Evolutionary conservation across 2,113 vertebrate species (phyloP).

Genomic region (Perognathus longimembris): DNA sequence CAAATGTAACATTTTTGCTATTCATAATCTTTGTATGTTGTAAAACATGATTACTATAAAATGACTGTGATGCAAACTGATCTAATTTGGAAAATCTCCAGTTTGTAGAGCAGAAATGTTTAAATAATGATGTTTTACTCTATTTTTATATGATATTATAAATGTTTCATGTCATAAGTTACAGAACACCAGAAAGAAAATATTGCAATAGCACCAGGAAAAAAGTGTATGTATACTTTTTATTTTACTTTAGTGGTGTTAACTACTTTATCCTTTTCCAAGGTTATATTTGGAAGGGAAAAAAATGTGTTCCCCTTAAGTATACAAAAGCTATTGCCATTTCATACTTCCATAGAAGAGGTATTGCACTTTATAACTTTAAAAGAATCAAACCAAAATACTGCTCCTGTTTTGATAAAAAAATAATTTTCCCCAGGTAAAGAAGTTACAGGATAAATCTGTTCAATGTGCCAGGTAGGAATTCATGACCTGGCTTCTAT

Average conservation of each 20-base stretch:
- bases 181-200: not conserved
- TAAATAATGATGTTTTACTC: not conserved
- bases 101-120: not conserved
- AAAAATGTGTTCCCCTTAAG: not conserved
- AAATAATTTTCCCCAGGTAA: constrained; percentile 73
- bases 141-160: constrained; percentile 3
- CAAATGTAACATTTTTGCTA: not conserved
- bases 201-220: not conserved
- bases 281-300: constrained; percentile 10
- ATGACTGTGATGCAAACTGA: not conserved
- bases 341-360: constrained; percentile 41
- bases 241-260: not conserved
- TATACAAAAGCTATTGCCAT: constrained; percentile 50
- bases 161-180: not conserved
- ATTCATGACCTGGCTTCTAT: constrained; percentile 77
- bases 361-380: constrained; percentile 64
- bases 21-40: not conserved
- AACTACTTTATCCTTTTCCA: constrained; percentile 23
- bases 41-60: not conserved
- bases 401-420: constrained; percentile 69
- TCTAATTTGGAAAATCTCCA: not conserved
- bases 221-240: constrained; percentile 8
- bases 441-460: constrained; percentile 76
- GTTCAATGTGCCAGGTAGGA: constrained; percentile 56
- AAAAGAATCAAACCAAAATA: constrained; percentile 71